Base-by-base conservation (phyloP, 2,113 vertebrate species). In the Herpetotheres cachinnans region DNA sequence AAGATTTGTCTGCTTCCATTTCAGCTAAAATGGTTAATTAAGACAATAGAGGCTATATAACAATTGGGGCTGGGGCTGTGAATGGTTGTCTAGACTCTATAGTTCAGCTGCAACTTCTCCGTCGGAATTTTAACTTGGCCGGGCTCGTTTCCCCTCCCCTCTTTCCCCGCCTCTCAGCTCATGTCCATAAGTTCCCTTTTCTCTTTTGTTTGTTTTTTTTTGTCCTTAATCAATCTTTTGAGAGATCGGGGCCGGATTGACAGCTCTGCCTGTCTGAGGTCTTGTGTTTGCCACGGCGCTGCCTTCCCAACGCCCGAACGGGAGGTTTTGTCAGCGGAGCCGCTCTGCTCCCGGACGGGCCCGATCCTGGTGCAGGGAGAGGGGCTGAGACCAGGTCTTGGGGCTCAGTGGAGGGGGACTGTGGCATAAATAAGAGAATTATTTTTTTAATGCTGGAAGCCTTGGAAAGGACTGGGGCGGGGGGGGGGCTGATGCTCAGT, bases 11-110 rank as follows among this genome's bases (percentile, higher is more conserved):
- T 97, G 90, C 86, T 93, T 94, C 86, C 84, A 82, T 91, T 96
- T 70, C 46, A 6, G 92, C 95, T 94, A 76, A 89, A 97, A 98
- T 96, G 94, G 96, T 96, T 97, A 97, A 97, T 98, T 98, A 98
- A 97, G 97, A 98, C 97, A 98, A 98, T 98, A 90, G 98, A 83
- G 92, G 95, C 92, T 86, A 70, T 55, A 36, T 82, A 94, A 97
- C 96, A 96, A 97, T 96, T 7, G 90, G 61, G 91, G 93, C 93
- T 65, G 13, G 66, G 91, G 69, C 91, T 24, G 20, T 97, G 95
- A 98, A 98, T 98, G 95, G 65, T 90, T 94, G 98, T 98, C 98
- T 98, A 98, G 98, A 98, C 98, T 97, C 97, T 95, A 96, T 90
- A 97, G 96, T 95, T 91, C 80, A 81, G 87, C 96, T 55, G 50